phyloP scores from a whole-genome alignment of 2,113 vertebrate species.

The Epinephelus cyanopodus region DNA sequence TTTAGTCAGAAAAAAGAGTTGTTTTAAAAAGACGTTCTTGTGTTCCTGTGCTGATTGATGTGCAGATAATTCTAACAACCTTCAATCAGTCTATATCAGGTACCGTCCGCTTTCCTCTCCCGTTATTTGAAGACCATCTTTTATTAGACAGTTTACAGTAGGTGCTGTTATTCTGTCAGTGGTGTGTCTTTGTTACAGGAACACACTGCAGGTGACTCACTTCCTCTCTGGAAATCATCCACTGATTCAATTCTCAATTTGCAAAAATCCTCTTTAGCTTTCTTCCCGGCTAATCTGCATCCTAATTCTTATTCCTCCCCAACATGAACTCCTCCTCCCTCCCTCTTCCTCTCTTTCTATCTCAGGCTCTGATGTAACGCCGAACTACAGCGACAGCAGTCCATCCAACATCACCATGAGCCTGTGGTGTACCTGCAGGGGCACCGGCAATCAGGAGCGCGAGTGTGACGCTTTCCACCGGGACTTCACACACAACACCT shows the following conservation, averaged over 20 bases:
- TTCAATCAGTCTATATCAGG: no score
- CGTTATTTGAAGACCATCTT: no score
- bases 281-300: slow-evolving; percentile 42
- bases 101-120: no score
- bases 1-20: no score
- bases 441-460: slow-evolving; percentile 89
- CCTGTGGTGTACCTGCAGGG: slow-evolving; percentile 93
- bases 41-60: no score
- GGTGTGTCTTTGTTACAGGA: no score
- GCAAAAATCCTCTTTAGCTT: slow-evolving; percentile 50
- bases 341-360: not conserved
- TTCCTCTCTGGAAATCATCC: slow-evolving; percentile 26
- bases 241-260: slow-evolving; percentile 47
- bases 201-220: slow-evolving; percentile 8
- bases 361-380: slow-evolving; percentile 92
- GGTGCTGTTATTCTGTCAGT: no score
- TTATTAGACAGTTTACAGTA: no score
- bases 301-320: slow-evolving; percentile 22
- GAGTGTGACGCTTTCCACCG: slow-evolving; percentile 92
- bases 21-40: no score
- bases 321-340: not conserved
- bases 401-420: slow-evolving; percentile 90
- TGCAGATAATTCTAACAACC: no score
- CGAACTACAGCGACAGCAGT: slow-evolving; percentile 93
- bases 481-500: slow-evolving; percentile 93